A percentile compares a stretch with the other conserved stretches of the same genome.
Evolutionary conservation across 2,797 vertebrate genomes (phyloP).

Genomic region (Falco columbarius): DNA sequence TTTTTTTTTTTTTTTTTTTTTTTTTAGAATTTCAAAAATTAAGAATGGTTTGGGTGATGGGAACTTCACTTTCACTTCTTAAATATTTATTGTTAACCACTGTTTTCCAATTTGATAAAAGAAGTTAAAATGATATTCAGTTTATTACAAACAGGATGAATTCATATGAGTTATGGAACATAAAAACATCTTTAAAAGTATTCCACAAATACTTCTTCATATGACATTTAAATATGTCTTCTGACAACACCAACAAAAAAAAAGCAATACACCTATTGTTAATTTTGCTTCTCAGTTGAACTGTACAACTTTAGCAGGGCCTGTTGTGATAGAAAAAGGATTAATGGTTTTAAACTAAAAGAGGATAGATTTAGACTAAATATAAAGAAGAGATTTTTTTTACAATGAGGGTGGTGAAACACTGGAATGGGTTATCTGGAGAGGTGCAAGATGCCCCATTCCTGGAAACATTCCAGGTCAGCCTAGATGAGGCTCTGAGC

Average conservation of each 20-base stretch:
- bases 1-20: too few species aligned
- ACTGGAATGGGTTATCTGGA: neutral
- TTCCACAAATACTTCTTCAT: neutral
- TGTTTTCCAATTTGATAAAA: neutral
- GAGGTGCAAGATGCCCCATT: neutral
- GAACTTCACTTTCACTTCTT: neutral
- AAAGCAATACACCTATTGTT: neutral
- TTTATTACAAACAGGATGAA: neutral
- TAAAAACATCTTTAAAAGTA: neutral
- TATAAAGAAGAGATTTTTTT: neutral
- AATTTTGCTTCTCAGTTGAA: neutral
- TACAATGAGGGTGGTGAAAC: neutral
- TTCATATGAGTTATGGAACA: neutral
- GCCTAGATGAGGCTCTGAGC: rapidly evolving
- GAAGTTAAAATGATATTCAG: neutral
- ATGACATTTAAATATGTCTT: neutral
- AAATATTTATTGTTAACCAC: neutral
- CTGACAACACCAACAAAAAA: neutral
- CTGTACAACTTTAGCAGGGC: neutral
- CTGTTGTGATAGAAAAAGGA: neutral
- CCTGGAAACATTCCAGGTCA: neutral
- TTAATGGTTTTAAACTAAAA: neutral
- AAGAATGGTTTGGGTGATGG: neutral
- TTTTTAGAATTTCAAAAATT: neutral
- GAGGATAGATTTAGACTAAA: neutral